These are phyloP conservation scores for Noctua pronuba DNA, from an alignment of 2,888 invertebrate species.

Conservation along the genomic window DNA sequence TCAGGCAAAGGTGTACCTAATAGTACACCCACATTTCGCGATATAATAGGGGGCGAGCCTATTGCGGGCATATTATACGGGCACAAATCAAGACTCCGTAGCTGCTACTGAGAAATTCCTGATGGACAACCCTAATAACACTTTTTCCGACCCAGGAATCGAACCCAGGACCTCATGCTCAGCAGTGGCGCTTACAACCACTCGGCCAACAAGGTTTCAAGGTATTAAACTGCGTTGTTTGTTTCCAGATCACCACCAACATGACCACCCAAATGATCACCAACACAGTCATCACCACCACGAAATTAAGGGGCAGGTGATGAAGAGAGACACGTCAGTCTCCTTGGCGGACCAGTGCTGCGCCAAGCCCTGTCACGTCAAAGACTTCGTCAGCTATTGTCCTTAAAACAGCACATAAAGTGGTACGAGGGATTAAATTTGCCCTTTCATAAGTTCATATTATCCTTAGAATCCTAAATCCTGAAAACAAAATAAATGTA, in stretches of 20 bases:
- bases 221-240: neutral
- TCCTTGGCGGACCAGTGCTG: constrained; percentile 55
- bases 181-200: too few species aligned
- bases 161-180: too few species aligned
- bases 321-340: constrained; percentile 26
- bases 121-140: too few species aligned
- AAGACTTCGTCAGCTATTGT: constrained; percentile 49
- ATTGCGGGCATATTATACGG: too few species aligned
- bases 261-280: constrained; percentile 16
- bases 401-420: constrained; percentile 1
- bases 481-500: neutral
- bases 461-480: neutral
- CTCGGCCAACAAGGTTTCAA: neutral
- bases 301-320: constrained; percentile 25
- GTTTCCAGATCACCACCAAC: constrained; percentile 33
- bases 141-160: too few species aligned
- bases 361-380: constrained; percentile 56
- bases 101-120: too few species aligned
- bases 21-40: too few species aligned
- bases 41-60: too few species aligned
- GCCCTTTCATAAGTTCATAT: neutral
- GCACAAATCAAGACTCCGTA: too few species aligned
- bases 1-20: too few species aligned
- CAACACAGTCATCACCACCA: constrained; percentile 40
- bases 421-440: neutral